These are phyloP conservation scores for Limnothrissa miodon DNA, from an alignment of 2,113 vertebrate genomes.

Conservation along the genomic window DNA sequence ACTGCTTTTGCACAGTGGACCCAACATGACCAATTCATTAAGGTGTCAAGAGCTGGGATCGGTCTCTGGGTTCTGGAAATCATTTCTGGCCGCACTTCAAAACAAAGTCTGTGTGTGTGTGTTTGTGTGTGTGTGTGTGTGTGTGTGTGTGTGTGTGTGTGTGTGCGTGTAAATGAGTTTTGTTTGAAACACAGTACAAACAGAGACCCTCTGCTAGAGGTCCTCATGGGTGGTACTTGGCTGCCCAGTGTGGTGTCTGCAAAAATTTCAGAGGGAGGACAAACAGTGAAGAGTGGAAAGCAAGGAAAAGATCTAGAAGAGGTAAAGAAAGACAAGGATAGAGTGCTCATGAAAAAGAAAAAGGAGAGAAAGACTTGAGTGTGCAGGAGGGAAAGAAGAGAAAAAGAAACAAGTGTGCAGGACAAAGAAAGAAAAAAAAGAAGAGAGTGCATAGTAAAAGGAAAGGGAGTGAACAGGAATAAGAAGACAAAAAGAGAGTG, in stretches of 20 bases:
- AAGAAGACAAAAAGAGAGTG: too few species aligned
- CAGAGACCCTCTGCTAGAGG: conserved; percentile 2
- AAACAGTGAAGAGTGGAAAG: not conserved
- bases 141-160: conserved; percentile 16
- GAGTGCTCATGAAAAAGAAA: not conserved
- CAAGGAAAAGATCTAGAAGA: not conserved
- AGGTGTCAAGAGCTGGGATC: conserved; percentile 2
- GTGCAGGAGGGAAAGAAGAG: not conserved
- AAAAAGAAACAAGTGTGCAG: too few species aligned
- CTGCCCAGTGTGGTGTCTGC: conserved; percentile 17
- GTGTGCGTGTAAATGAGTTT: not conserved
- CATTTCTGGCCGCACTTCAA: not conserved
- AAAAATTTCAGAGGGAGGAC: not conserved
- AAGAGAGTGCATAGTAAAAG: too few species aligned
- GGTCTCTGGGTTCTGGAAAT: not conserved
- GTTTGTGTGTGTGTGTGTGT: not conserved
- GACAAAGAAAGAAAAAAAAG: too few species aligned
- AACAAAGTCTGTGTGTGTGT: not conserved
- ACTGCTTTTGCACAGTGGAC: not conserved
- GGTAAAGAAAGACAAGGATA: not conserved
- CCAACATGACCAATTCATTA: conserved; percentile 7
- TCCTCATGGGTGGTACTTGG: conserved; percentile 24
- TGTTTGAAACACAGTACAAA: not conserved
- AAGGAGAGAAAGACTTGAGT: too few species aligned
- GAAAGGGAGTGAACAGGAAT: too few species aligned